Conservation (phyloP, 2,888 invertebrate genomes). For the Lordiphosa fenestrarum region DNA sequence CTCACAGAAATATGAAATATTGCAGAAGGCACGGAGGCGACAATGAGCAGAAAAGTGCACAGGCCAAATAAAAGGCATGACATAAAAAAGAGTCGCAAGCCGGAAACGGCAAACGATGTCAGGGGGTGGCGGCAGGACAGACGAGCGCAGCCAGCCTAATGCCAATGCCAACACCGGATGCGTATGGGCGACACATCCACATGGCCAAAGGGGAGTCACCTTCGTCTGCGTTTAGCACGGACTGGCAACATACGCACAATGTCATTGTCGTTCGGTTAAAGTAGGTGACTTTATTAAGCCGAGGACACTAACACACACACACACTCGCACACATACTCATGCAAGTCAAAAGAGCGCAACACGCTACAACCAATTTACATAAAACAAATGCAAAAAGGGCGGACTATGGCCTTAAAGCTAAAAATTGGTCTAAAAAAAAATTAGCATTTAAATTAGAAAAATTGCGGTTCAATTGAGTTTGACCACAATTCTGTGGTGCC, state of each 20-base stretch:
- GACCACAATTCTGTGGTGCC: too few relatives aligned
- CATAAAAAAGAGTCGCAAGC: conserved; percentile 44
- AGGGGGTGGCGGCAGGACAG: background rate
- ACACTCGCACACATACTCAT: conserved; percentile 7
- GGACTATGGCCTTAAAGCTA: background rate
- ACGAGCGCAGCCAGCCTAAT: conserved; percentile 40
- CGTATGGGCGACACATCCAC: conserved; percentile 68
- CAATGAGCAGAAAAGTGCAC: conserved; percentile 31
- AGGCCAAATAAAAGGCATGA: conserved; percentile 36
- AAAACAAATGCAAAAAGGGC: conserved; percentile 1
- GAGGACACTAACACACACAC: conserved; percentile 32
- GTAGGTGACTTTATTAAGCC: conserved; percentile 72
- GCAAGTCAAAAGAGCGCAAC: conserved; percentile 49
- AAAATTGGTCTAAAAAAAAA: conserved; percentile 1
- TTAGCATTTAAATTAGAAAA: too few relatives aligned
- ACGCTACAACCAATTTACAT: conserved; percentile 23
- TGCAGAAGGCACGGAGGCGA: conserved; percentile 12
- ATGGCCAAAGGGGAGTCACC: conserved; percentile 39
- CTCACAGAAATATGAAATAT: conserved; percentile 23
- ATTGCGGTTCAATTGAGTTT: too few relatives aligned
- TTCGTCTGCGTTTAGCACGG: conserved; percentile 4
- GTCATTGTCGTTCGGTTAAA: conserved; percentile 66
- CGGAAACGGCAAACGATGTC: conserved; percentile 52
- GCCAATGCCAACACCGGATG: conserved; percentile 70
- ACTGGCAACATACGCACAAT: conserved; percentile 43